Base-by-base conservation (phyloP, 1,140 invertebrate species). In the Pseudoatta argentina region DNA sequence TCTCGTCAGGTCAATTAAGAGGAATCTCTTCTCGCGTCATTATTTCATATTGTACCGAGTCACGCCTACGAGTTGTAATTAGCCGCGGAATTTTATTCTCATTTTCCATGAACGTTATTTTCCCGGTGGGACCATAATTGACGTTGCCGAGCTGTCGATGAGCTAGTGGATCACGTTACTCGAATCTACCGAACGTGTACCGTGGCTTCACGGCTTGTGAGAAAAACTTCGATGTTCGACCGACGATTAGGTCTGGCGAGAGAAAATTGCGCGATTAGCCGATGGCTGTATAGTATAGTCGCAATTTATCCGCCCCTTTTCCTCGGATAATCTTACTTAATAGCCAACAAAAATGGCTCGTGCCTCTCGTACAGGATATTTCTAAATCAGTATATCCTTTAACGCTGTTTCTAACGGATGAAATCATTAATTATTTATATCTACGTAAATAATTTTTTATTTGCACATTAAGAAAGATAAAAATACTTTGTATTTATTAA, bases 201-300 rank as follows among this genome's bases (percentile, higher is more conserved):
- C 55, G 21, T n/a, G 8, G 53, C 79, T 72, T 61, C 18, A 55
- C 39, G 39, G 79, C 55, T 51, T 61, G 79, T 73, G 67, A 83
- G 39, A 83, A 83, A 73, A 83, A 83, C 69, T 83, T 34, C 2
- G 55, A 48, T 79, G 63, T 79, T 67, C 77, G 77, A 55, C n/a
- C 69, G 69, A 18, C n/a, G 79, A 83, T 83, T 63, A 79, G 66
- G 39, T 18, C 18, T 18, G 51, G n/a, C 21, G 34, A 27, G 79
- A 73, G 79, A 83, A 83, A 73, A 83, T 83, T 83, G 79, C 79
- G n/a, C 79, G 69, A 83, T 83, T 83, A 83, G 57, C 24, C 69
- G 69, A 83, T 72, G 18, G 44, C 24, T 61, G 2, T 53, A 39
- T n/a, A 55, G 24, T 39, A 48, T 39, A 21, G 48, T 39, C 21